Conservation (phyloP, 1,140 invertebrate genomes). For the Pseudomyrmex concolor region DNA sequence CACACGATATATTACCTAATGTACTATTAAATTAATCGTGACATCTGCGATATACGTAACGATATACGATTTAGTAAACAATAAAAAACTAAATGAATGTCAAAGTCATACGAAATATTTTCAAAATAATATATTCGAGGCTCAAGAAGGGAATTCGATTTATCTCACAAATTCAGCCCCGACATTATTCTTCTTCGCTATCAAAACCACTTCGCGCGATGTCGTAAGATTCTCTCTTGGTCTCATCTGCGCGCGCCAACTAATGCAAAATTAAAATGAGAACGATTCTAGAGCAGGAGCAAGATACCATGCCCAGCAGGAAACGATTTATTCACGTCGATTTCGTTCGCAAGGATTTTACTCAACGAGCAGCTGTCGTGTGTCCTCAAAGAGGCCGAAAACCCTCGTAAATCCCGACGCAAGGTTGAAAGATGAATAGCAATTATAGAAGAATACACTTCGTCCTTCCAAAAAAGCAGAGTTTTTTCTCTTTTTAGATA, state of each 20-base stretch:
- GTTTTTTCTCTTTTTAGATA: too few relatives aligned
- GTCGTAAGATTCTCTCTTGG: neutral
- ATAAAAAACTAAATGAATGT: neutral
- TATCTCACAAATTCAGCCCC: neutral
- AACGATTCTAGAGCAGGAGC: neutral
- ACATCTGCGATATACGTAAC: neutral
- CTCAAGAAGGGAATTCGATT: neutral
- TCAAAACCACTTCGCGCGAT: neutral
- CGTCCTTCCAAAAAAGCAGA: too few relatives aligned
- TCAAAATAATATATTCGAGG: neutral
- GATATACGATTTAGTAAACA: too few relatives aligned
- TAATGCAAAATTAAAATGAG: slow-evolving; percentile 30
- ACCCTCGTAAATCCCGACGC: neutral
- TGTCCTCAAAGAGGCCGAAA: neutral
- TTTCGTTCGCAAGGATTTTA: neutral
- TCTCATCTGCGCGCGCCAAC: neutral
- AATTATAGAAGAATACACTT: neutral
- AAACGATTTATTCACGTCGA: slow-evolving; percentile 8
- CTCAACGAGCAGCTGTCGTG: neutral
- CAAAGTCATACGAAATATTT: neutral
- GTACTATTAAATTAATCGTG: neutral
- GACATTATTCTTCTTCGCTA: slow-evolving; percentile 26
- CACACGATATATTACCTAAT: neutral
- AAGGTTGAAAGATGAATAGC: neutral
- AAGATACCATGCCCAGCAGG: neutral